Base-by-base conservation (phyloP, 2,113 vertebrate species). In the Heloderma charlesbogerti region DNA sequence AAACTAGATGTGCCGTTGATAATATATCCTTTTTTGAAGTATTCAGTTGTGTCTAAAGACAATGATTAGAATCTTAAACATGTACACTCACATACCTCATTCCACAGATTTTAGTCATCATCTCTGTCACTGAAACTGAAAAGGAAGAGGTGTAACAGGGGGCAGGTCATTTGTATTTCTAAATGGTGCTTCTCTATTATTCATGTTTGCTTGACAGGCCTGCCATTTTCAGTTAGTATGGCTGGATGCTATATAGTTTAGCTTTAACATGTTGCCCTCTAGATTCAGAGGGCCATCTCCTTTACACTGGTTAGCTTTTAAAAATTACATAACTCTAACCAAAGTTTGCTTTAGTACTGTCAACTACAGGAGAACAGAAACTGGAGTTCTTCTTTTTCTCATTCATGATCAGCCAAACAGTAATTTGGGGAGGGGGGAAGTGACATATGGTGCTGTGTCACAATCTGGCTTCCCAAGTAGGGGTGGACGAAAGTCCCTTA, bases 141-240 rank as follows among this genome's bases (percentile, higher is more conserved):
- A 71, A 34, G 45, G 31, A 31, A 80, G 48, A 89, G 79, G 16
- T 71, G 79, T 57, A 84, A 71, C 37, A 43, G 12, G 75, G 20
- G 66, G 43, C 6, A 54, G 48, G 48, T 71, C 75, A 80, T 90
- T 90, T 90, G 63, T 60, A 71, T 86, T 86, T 86, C 66, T 72
- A 81, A 72, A 86, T 27, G 29, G 13, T 78, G 45, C 45, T 7
- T 48, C 18, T 80, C 48, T 79, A 81, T 80, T 80, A 81, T 60
- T 57, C 18, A 86, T 86, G 48, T 29, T 86, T 86, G 27, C 37
- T 67, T 80, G 74, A 57, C n/a, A 90, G 66, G 29, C 27, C 6
- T 37, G 29, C 72, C 84, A 90, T 90, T 86, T 71, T n/a, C 60
- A 51, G 63, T 72, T 86, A 90, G 18, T 40, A n/a, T 60, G 31